Conservation (phyloP, 2,797 vertebrate genomes). For the Balearica regulorum region DNA sequence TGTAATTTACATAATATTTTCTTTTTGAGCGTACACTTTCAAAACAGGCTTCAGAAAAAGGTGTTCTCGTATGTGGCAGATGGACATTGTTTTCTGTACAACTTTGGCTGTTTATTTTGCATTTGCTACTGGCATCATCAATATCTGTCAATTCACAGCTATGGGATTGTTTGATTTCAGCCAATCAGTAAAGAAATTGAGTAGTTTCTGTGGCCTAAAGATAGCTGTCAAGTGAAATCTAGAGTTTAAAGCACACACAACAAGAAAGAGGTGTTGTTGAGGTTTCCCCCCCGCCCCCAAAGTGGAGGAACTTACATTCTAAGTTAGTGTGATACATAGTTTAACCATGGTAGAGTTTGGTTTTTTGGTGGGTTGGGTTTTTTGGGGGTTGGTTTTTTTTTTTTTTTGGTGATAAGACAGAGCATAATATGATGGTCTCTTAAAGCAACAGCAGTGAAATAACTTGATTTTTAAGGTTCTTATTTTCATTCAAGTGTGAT, state of each 20-base stretch:
- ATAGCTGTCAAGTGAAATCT: background rate
- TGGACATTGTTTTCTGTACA: background rate
- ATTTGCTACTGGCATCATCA: background rate
- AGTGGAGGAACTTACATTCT: background rate
- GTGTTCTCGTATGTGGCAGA: background rate
- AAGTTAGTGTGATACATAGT: background rate
- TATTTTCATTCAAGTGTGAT: background rate
- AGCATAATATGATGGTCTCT: background rate
- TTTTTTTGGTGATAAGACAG: background rate
- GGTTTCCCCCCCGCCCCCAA: rapidly evolving
- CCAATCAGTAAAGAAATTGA: background rate
- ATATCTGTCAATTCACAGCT: background rate
- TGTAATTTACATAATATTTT: background rate
- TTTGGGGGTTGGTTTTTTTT: background rate
- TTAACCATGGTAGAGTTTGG: background rate
- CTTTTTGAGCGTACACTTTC: background rate
- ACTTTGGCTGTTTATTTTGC: background rate
- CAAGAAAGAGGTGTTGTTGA: background rate
- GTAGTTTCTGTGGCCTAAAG: background rate
- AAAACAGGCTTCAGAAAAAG: background rate
- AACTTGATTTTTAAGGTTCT: background rate
- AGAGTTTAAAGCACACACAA: background rate
- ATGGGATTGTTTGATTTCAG: background rate
- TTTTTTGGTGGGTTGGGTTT: background rate
- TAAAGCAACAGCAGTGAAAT: background rate